Conservation (phyloP, 2,113 vertebrate genomes). For the Sisor rabdophorus region DNA sequence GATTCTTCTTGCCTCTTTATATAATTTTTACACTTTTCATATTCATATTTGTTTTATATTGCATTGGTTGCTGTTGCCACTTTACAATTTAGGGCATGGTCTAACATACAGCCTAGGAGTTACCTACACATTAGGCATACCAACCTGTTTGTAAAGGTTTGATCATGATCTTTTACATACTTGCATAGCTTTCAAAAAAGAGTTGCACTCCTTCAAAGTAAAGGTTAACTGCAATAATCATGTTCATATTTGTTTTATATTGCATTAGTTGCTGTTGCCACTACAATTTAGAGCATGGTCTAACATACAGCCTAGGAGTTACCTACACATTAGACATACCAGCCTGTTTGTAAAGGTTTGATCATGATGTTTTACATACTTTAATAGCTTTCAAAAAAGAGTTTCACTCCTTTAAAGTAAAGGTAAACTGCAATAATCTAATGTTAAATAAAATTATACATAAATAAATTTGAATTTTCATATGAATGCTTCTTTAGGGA, state of each 20-base stretch:
- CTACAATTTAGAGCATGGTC: constrained; percentile 19
- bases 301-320: neutral
- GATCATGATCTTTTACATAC: neutral
- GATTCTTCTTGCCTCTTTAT: constrained; percentile 7
- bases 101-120: neutral
- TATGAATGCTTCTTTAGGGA: too few species aligned
- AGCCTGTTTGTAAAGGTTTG: neutral
- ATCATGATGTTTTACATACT: neutral
- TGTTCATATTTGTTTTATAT: constrained; percentile 9
- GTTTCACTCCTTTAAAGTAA: neutral
- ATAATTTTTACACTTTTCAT: constrained; percentile 6
- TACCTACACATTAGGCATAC: neutral
- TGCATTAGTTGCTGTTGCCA: neutral
- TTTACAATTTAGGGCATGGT: constrained; percentile 23
- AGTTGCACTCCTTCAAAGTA: too few species aligned
- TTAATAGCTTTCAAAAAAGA: neutral
- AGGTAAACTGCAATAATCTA: too few species aligned
- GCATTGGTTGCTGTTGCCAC: neutral
- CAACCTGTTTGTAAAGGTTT: neutral
- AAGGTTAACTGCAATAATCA: too few species aligned
- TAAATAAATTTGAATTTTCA: too few species aligned
- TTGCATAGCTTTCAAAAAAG: neutral
- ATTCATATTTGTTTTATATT: constrained; percentile 3
- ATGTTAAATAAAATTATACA: too few species aligned
- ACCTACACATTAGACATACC: neutral